A percentile compares a stretch with the other conserved stretches of the same genome.
Evolutionary conservation across 2,888 invertebrate genomes (phyloP).

Genomic region (Linyphia triangularis): DNA sequence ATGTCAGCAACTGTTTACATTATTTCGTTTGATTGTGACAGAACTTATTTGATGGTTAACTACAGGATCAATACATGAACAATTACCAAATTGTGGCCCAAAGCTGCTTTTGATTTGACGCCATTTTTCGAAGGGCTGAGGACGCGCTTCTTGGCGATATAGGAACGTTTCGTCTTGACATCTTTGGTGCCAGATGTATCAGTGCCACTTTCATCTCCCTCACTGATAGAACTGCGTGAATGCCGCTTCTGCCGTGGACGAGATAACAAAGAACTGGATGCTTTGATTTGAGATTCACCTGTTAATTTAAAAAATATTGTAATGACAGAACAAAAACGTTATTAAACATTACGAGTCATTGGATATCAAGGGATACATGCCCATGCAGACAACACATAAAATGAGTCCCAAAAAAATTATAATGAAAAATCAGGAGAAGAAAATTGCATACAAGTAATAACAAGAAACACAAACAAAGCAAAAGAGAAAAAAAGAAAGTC

Average conservation of each 20-base stretch:
- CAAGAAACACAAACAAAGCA: neutral
- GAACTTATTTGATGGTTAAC: too few species aligned
- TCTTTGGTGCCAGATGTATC: constrained; percentile 47
- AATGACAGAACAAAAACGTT: neutral
- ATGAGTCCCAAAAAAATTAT: neutral
- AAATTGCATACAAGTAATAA: neutral
- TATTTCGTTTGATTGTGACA: too few species aligned
- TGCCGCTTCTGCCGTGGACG: constrained; percentile 40
- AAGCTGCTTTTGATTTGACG: too few species aligned
- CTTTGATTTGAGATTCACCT: neutral
- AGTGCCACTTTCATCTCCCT: constrained; percentile 65
- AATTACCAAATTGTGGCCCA: too few species aligned
- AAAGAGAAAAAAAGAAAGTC: too few species aligned
- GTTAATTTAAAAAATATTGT: neutral
- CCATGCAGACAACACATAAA: too few species aligned
- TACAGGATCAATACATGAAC: too few species aligned
- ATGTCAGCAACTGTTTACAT: too few species aligned
- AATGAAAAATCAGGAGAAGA: neutral
- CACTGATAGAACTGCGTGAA: constrained; percentile 60
- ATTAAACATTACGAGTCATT: too few species aligned
- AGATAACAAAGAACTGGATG: neutral
- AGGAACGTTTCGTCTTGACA: constrained; percentile 21
- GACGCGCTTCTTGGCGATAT: constrained; percentile 20
- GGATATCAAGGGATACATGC: too few species aligned
- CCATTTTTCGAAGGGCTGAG: constrained; percentile 37